Base-by-base conservation (phyloP, 2,888 invertebrate species). In the Luperina nickerlii region DNA sequence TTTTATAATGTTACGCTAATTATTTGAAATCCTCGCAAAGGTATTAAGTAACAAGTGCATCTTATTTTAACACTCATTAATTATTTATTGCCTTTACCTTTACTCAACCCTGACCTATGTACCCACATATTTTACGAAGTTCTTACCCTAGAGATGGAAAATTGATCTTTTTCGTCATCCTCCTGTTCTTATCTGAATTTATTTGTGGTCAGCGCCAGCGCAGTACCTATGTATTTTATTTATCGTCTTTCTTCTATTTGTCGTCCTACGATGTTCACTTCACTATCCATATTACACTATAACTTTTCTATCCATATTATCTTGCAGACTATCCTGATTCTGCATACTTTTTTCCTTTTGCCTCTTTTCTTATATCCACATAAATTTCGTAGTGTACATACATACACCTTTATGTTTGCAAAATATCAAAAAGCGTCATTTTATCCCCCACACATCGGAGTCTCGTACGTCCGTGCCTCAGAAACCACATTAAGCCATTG, bases 371-470 rank as follows among this genome's bases (percentile, higher is more conserved):
- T 38, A 65, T 9, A 6, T 7, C 6, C 13, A 24, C 24, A 8
- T 0, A 38, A 66, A 66, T 38, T 20, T 24, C 24, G 3, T 62
- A 15, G 15, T 45, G 45, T 45, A 45, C 0, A 3, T 2, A 3
- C 38, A 9, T 15, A 3, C 27, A 3, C 38, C 15, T 24, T 24
- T 32, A 45, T 18, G 69, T 48, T 27, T n/a, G 48, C 2, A 42
- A 60, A 27, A 62, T 9, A 81, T 20, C 48, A 54, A 76, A 51
- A 74, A 82, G 84, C 84, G 81, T 71, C 85, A 90, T 92, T 89
- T 91, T 91, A 91, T 86, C 24, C 45, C 38, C 60, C 78, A 73
- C 76, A 77, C 67, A 87, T 90, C 83, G 83, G 81, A 7, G 80
- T 83, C 78, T 87, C 86, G 87, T 90, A 88, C 38, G 38, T 38